A percentile compares a stretch with the other conserved stretches of the same genome.
phyloP scores from a whole-genome alignment of 2,888 invertebrate species.

The Sphinx pinastri region DNA sequence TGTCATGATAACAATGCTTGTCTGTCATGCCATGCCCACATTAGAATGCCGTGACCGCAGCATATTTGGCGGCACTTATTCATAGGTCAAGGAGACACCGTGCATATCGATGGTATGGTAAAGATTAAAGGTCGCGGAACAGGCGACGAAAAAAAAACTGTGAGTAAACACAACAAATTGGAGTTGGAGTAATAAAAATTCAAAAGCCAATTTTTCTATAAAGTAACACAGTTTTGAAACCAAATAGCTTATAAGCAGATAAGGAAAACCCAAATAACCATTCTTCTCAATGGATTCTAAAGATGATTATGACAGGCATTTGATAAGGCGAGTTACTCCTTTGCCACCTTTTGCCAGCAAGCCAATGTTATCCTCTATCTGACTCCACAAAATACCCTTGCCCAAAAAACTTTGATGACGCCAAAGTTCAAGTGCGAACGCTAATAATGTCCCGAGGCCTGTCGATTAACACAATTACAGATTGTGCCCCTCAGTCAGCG shows the following conservation, averaged over 20 bases:
- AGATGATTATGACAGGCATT: too few species aligned
- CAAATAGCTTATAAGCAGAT: too few species aligned
- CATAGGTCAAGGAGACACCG: slow-evolving; percentile 70
- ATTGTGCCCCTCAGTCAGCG: slow-evolving; percentile 69
- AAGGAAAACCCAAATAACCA: too few species aligned
- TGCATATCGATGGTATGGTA: slow-evolving; percentile 39
- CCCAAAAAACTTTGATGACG: not conserved
- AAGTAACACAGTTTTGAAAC: not conserved
- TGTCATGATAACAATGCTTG: slow-evolving; percentile 53
- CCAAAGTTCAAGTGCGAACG: slow-evolving; percentile 51
- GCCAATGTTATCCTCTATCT: too few species aligned
- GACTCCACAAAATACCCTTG: not conserved
- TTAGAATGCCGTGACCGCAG: slow-evolving; percentile 65
- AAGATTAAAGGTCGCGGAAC: not conserved
- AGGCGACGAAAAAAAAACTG: not conserved
- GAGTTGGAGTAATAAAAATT: too few species aligned
- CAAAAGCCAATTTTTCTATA: too few species aligned
- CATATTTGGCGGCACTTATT: slow-evolving; percentile 59
- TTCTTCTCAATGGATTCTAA: too few species aligned
- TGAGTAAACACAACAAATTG: too few species aligned
- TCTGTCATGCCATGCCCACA: slow-evolving; percentile 61
- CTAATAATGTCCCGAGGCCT: slow-evolving; percentile 73
- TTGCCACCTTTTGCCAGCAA: too few species aligned
- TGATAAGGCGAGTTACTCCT: too few species aligned
- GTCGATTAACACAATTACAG: slow-evolving; percentile 72